phyloP scores from a whole-genome alignment of 1,140 invertebrate species.

The Ceratina australensis region DNA sequence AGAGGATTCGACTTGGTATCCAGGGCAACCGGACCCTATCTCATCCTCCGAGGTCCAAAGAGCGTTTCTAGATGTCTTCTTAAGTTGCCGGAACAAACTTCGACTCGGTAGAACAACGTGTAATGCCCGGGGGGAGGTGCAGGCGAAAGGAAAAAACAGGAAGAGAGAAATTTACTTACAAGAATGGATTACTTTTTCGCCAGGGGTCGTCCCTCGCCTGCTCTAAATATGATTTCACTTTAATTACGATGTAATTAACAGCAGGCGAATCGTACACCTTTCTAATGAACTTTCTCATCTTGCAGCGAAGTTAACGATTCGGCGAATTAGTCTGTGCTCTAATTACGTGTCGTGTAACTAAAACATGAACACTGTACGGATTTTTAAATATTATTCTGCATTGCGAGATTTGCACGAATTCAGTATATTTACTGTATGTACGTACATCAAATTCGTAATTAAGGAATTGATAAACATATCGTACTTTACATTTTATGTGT shows the following conservation, averaged over 20 bases:
- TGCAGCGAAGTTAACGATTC: background rate
- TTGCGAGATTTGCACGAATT: background rate
- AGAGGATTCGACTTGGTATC: constrained; percentile 64
- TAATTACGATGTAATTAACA: constrained; percentile 11
- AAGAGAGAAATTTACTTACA: constrained; percentile 63
- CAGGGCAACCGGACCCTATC: constrained; percentile 70
- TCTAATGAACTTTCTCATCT: background rate
- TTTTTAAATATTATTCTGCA: no score
- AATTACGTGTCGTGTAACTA: no score
- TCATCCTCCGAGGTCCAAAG: constrained; percentile 53
- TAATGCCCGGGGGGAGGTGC: constrained; percentile 63
- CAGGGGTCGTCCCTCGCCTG: constrained; percentile 5
- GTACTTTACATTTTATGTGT: no score
- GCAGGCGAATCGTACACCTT: background rate
- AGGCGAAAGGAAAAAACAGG: constrained; percentile 56
- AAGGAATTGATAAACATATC: no score
- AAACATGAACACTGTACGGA: no score
- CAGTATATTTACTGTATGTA: background rate
- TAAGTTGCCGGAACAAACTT: constrained; percentile 71
- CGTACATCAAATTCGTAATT: no score
- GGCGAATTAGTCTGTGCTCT: background rate
- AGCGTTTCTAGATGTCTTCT: constrained; percentile 71
- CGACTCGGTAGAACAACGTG: constrained; percentile 66
- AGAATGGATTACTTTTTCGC: constrained; percentile 51
- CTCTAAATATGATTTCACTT: constrained; percentile 37